These are phyloP conservation scores for Blastomussa wellsi DNA, from an alignment of 92 coral and sea anemone species.

Conservation along the genomic window DNA sequence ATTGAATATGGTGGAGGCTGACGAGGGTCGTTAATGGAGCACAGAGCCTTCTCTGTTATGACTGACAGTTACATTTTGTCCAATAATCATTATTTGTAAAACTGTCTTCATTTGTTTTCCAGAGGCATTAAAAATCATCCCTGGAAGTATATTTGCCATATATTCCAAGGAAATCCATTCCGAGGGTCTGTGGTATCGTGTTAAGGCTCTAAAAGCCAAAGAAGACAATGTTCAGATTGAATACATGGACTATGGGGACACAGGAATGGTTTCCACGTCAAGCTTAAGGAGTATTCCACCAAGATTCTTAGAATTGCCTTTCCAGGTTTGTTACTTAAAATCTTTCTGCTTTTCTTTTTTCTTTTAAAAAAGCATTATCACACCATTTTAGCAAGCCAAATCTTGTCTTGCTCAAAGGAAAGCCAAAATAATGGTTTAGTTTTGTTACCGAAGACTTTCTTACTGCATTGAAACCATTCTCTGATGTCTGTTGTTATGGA, in stretches of 20 bases:
- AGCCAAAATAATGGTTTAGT: no score
- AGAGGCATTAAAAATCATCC: conserved; percentile 40
- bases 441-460: no score
- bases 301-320: conserved; percentile 83
- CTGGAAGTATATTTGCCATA: conserved; percentile 77
- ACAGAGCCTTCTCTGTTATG: not conserved
- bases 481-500: no score
- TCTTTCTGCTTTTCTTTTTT: not conserved
- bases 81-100: not conserved
- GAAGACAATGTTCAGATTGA: conserved; percentile 69
- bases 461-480: no score
- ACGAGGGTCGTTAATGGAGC: not conserved
- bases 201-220: conserved; percentile 62
- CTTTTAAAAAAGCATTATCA: no score
- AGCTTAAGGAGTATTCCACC: conserved; percentile 72
- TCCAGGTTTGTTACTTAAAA: conserved; percentile 65
- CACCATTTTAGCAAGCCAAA: no score
- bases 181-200: conserved; percentile 88
- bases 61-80: not conserved
- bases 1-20: no score
- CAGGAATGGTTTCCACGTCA: conserved; percentile 51
- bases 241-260: conserved; percentile 93
- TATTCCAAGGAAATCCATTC: conserved; percentile 81
- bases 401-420: no score
- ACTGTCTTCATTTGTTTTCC: not conserved